Percentiles rank a stretch among this genome's conserved stretches.
Evolutionary conservation across 2,797 vertebrate species (phyloP).

Genomic region (Stomatorhinus walkeri): DNA sequence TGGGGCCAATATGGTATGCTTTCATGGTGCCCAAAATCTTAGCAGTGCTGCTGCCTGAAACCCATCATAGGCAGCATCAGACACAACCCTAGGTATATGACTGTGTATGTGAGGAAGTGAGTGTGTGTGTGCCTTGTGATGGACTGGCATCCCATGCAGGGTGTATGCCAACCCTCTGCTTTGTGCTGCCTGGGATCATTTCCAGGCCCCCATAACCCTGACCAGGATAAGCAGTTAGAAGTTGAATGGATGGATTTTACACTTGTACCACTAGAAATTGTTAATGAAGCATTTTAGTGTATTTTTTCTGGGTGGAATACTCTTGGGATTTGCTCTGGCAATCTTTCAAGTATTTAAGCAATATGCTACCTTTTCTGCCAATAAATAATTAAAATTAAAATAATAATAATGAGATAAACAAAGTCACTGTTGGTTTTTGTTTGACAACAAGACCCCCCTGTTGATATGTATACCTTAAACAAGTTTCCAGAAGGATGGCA

Average conservation of each 20-base stretch:
- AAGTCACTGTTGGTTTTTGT: constrained; percentile 43
- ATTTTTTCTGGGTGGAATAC: background rate
- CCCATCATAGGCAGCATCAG: background rate
- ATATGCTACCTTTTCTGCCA: constrained; percentile 11
- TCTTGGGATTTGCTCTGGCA: background rate
- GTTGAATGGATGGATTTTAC: background rate
- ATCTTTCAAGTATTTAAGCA: background rate
- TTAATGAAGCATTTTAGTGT: constrained; percentile 1
- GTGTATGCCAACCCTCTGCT: background rate
- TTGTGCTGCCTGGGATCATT: background rate
- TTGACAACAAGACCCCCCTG: constrained; percentile 32
- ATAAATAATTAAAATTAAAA: background rate
- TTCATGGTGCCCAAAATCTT: background rate
- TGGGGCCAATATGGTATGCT: background rate
- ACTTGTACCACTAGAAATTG: background rate
- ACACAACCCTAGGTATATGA: background rate
- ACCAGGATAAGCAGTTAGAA: background rate
- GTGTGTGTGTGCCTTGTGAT: background rate
- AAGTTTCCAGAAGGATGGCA: constrained; percentile 75
- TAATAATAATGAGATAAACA: background rate
- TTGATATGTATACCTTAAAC: constrained; percentile 65
- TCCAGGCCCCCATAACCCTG: background rate
- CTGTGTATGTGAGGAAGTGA: background rate
- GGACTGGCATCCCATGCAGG: background rate
- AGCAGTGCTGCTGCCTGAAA: background rate